phyloP scores from a whole-genome alignment of 2,797 vertebrate genomes.

The Melanotaenia pygmaea region DNA sequence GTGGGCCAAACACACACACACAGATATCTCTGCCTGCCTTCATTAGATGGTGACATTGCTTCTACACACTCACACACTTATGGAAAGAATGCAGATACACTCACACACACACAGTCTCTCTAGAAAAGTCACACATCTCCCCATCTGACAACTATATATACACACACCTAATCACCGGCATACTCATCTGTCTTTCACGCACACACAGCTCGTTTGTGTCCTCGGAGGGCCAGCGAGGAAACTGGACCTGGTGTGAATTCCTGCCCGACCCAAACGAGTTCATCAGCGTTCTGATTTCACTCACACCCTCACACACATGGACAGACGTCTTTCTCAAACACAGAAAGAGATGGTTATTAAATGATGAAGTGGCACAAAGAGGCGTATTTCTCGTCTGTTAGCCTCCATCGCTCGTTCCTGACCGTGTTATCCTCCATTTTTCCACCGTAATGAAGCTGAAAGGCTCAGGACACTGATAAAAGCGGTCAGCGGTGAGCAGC shows the following conservation, averaged over 20 bases:
- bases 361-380: slow-evolving; percentile 64
- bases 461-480: too few species aligned
- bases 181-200: slow-evolving; percentile 57
- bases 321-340: slow-evolving; percentile 25
- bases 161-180: slow-evolving; percentile 65
- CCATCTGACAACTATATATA: slow-evolving; percentile 68
- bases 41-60: slow-evolving; percentile 39
- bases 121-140: slow-evolving; percentile 58
- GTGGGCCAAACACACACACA: slow-evolving; percentile 13
- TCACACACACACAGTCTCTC: slow-evolving; percentile 36
- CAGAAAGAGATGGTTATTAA: slow-evolving; percentile 29
- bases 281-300: slow-evolving; percentile 72
- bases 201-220: slow-evolving; percentile 53
- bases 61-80: slow-evolving; percentile 44
- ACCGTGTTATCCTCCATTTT: neutral
- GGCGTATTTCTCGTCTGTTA: slow-evolving; percentile 3
- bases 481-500: too few species aligned
- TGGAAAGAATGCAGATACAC: slow-evolving; percentile 54
- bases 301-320: slow-evolving; percentile 41
- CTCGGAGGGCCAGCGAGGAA: slow-evolving; percentile 63
- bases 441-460: neutral
- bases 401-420: too few species aligned
- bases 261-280: slow-evolving; percentile 69
- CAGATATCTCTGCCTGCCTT: slow-evolving; percentile 16
- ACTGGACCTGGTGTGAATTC: slow-evolving; percentile 82